Evolutionary conservation across 2,113 vertebrate genomes (phyloP), one percentile per base, ranked within the genome.

Genomic region (Planiliza haematocheilus): DNA sequence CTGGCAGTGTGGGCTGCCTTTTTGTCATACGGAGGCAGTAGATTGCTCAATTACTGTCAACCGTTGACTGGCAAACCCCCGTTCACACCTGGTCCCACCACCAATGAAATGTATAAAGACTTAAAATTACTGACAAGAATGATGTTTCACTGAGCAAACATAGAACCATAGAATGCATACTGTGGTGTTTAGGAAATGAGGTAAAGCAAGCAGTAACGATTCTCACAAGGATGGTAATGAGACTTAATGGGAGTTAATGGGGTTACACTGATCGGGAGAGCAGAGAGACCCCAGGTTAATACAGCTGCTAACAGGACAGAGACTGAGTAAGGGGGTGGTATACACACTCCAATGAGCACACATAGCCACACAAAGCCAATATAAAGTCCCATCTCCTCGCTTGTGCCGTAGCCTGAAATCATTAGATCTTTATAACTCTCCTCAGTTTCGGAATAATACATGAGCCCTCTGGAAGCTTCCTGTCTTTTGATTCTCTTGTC

Each of bases 221-320:
- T 68, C 79, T 86, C 84, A 72, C 20, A 30, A 74, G 85, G 68
- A 43, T 74, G 59, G 49, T 86, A 87, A 89, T 88, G 79, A 89
- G 85, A 83, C 81, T 88, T 91, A 89, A 91, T 91, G 85, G 70
- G 82, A 90, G 91, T 87, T 91, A 91, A 92, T 92, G 88, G 86
- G 89, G 86, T 90, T 86, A 85, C 72, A 50, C 76, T 82, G 86
- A 90, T 90, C 72, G 38, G 80, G 81, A 84, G 83, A 84, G 79
- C 56, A 70, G 72, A 70, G 81, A 81, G 82, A 87, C 84, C 89
- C 68, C 74, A 66, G 86, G 85, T 91, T 91, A 90, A 88, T 82
- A 67, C 79, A 51, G 50, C 76, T 77, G 34, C 82, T 86, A 87
- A 91, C 85, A 79, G 85, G 81, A 85, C 84, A 82, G 64, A 79